Evolutionary conservation across 92 coral and sea anemone genomes (phyloP).

Genomic region (Epizoanthus scotinus): DNA sequence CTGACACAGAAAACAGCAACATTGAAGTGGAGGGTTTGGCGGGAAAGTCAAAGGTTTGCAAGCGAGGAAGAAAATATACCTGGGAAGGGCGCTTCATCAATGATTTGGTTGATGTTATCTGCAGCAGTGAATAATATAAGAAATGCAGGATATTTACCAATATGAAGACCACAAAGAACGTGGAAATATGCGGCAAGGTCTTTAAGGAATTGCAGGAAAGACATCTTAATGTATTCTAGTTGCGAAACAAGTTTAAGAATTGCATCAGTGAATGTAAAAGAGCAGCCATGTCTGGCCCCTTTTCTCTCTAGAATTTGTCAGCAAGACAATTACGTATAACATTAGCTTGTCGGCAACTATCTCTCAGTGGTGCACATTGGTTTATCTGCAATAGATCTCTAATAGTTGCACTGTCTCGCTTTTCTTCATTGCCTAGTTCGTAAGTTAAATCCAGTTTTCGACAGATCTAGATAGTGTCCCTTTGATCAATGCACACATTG

Average conservation of each 20-base stretch:
- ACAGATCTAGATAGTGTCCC: conserved; percentile 49
- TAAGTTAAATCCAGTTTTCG: conserved; percentile 53
- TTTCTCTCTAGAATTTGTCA: conserved; percentile 66
- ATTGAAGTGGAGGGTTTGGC: too few relatives aligned
- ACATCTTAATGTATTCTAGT: too few relatives aligned
- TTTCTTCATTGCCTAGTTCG: conserved; percentile 52
- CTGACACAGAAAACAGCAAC: too few relatives aligned
- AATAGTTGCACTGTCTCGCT: conserved; percentile 54
- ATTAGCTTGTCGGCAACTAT: conserved; percentile 51
- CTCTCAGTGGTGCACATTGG: conserved; percentile 50
- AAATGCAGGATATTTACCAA: conserved; percentile 45
- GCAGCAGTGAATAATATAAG: conserved; percentile 43
- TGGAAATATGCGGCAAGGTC: conserved; percentile 24
- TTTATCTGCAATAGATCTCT: conserved; percentile 58
- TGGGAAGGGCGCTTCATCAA: conserved; percentile 18
- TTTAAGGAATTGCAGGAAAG: conserved; percentile 40
- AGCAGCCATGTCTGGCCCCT: too few relatives aligned
- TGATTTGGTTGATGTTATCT: conserved; percentile 46
- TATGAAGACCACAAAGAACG: conserved; percentile 36
- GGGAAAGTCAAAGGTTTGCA: too few relatives aligned
- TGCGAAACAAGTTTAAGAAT: too few relatives aligned
- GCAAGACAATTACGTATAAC: conserved; percentile 47
- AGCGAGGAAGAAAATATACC: conserved; percentile 3
- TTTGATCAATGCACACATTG: conserved; percentile 53
- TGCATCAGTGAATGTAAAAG: too few relatives aligned